These are phyloP conservation scores for Hyphantria cunea DNA, from an alignment of 1,140 invertebrate species.

Conservation along the genomic window DNA sequence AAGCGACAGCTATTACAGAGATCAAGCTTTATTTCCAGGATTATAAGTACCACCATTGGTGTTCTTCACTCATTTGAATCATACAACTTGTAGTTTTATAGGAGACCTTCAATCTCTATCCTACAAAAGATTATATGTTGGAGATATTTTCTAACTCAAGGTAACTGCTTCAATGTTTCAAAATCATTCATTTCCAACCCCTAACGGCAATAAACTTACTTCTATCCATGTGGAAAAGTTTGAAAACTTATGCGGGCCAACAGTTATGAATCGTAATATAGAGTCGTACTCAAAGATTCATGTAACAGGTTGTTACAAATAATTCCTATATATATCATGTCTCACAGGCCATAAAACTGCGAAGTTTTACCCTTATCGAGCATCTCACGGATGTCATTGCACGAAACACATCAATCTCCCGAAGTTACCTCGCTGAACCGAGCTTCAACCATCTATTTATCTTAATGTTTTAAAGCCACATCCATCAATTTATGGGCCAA, in stretches of 20 bases:
- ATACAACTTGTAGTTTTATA: no score
- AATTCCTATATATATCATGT: slow-evolving; percentile 30
- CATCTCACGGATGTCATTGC: slow-evolving; percentile 34
- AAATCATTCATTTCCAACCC: no score
- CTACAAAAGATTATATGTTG: no score
- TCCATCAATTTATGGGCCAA: slow-evolving; percentile 36
- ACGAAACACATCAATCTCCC: slow-evolving; percentile 45
- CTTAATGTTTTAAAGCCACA: slow-evolving; percentile 40
- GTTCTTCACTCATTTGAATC: no score
- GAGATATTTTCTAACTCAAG: no score
- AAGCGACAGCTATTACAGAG: no score
- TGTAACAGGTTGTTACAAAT: slow-evolving; percentile 36
- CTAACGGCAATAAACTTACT: background rate
- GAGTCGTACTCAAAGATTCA: slow-evolving; percentile 21
- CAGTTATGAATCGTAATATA: slow-evolving; percentile 28
- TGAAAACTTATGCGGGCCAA: background rate
- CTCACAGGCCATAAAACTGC: slow-evolving; percentile 37
- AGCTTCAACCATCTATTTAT: slow-evolving; percentile 36
- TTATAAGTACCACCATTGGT: no score
- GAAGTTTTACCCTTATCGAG: slow-evolving; percentile 30
- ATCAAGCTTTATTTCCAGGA: no score
- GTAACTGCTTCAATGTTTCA: no score
- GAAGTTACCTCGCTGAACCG: no score
- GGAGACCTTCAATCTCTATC: no score
- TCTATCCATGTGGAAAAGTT: background rate